Evolutionary conservation across 2,113 vertebrate species (phyloP).

Genomic region (Axis porcinus): DNA sequence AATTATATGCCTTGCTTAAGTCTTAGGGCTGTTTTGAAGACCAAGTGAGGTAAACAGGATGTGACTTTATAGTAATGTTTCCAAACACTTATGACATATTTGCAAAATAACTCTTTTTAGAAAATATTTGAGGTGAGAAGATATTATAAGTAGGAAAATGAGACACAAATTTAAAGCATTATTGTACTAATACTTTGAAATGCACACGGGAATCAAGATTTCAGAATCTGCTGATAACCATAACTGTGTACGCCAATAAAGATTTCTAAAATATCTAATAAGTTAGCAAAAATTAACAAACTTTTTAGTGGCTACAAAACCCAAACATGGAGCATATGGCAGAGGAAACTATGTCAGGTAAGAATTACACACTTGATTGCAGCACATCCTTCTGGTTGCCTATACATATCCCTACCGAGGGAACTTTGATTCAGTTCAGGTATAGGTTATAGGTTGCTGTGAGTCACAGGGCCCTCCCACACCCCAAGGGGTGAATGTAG

Average conservation of each 20-base stretch:
- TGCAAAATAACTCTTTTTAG: neutral
- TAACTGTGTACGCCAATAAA: neutral
- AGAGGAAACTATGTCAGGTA: neutral
- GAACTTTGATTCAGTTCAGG: neutral
- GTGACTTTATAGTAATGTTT: neutral
- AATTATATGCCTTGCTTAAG: neutral
- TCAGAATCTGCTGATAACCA: neutral
- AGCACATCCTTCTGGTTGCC: neutral
- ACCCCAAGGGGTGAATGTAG: neutral
- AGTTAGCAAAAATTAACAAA: neutral
- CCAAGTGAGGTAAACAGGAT: neutral
- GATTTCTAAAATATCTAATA: conserved; percentile 7
- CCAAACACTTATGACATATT: neutral
- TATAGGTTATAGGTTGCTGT: neutral
- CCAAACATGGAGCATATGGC: neutral
- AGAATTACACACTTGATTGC: neutral
- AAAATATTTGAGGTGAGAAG: neutral
- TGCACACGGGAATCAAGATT: neutral
- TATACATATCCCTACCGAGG: neutral
- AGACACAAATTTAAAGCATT: neutral
- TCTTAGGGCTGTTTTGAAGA: neutral
- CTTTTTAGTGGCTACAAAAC: neutral
- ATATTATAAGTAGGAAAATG: neutral
- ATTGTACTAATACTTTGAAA: neutral
- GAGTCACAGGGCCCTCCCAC: neutral